Base-by-base conservation (phyloP, 2,888 invertebrate species). In the Lampropteryx suffumata region DNA sequence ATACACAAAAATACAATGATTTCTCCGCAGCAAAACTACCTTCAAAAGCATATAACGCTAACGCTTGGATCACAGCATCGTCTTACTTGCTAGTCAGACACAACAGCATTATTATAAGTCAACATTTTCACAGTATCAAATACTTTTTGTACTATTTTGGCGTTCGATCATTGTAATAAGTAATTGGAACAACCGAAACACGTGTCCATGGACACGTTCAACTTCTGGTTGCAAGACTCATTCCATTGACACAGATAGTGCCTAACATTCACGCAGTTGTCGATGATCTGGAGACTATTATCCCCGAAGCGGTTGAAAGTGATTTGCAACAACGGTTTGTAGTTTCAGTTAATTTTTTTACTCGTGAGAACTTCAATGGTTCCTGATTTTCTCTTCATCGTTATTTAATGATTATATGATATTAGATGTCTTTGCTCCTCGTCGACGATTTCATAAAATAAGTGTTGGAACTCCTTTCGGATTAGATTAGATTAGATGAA, bases 341-440 rank as follows among this genome's bases (percentile, higher is more conserved):
- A 88, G 49, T 88, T 90, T 0, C 88, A 88, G 13, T 83, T 87
- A 17, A 90, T 88, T 72, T n/a, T n/a, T 85, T 90, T 0, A 89
- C 77, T 8, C 82, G 64, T 0, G 89, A 90, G 54, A 85, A 87
- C 52, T 78, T 82, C 0, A 75, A 32, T 0, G 71, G 35, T 2
- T 84, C 82, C 37, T 79, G 2, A 9, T 9, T 0, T 59, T 54
- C 39, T 52, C 57, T 0, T 68, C 79, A 2, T 63, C 67, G 12
- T 59, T 69, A 33, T 64, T 80, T 11, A 89, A 61, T 1, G 74
- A 76, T 13, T 86, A 84, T 2, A 88, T 60, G 0, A 89, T 76
- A 45, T 84, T 84, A 0, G 83, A 88, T 79, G 7, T 86, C 84
- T 48, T 76, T 82, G 62, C 0, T 87, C 83, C 13, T 89, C 84